Base-by-base conservation (phyloP, 1,140 invertebrate genomes). In the Papilio machaon region DNA sequence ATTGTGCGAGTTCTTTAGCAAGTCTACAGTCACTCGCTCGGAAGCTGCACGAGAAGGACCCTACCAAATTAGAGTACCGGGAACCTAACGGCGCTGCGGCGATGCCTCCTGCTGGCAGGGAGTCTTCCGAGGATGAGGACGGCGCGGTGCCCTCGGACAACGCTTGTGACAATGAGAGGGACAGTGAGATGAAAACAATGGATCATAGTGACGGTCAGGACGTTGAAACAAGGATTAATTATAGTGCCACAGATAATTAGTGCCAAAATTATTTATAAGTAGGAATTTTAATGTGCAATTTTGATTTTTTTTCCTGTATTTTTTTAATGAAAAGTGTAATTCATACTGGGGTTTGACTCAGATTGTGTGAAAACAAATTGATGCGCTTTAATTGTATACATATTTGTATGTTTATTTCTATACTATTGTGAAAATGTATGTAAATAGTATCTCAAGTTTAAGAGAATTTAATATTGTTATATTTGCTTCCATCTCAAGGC, bases 1-100 rank as follows among this genome's bases (percentile, higher is more conserved):
- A 99, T 95, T 99, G 98, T 95, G 97, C 98, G 89, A 98, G 98
- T 95, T 98, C 98, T 82, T 95, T 99, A 82, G 97, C 97, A 86
- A 98, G 98, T 94, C 95, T 96, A 17, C 95, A 98, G 96, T 92
- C 96, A 83, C 94, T 98, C 86, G 98, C 98, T 73, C 96, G 97
- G 85, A 97, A 97, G 86, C 94, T 98, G 70, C 97, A 97, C 89
- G 97, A 97, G 79, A 98, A 98, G 87, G 97, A 98, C 94, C 97
- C 97, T 0, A 95, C 95, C 30, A 97, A 97, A 92, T 91, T 97
- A 82, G 96, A 96, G 80, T 96, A 96, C 76, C 95, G 96, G 90
- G 95, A 96, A 82, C 91, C 94, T 4, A 91, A 83, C 52, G 86
- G 86, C 60, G 82, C 87, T 46, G 82, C 85, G 7, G 73, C 85